phyloP scores from a whole-genome alignment of 64 coral and sea anemone genomes.

The Cladopsammia gracilis region DNA sequence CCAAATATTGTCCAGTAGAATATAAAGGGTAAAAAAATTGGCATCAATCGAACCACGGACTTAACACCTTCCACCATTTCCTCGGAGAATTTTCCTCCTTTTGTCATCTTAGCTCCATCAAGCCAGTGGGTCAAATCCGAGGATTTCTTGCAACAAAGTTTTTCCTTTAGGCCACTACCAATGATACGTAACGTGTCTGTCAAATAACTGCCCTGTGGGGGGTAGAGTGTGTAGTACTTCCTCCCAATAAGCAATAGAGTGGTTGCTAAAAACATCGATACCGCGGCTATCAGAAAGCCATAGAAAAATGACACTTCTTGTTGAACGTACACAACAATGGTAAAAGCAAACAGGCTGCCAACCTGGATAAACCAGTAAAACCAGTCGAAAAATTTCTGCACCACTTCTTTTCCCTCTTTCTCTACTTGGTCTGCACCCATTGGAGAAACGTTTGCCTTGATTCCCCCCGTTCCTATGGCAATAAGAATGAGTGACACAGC shows the following conservation, averaged over 20 bases:
- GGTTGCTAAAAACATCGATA: constrained; percentile 65
- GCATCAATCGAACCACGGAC: constrained; percentile 63
- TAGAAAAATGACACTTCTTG: constrained; percentile 70
- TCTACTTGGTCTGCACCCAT: constrained; percentile 77
- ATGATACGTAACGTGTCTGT: constrained; percentile 56
- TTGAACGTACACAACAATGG: constrained; percentile 61
- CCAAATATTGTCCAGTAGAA: constrained; percentile 78
- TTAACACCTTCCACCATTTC: constrained; percentile 80
- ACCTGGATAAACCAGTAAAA: constrained; percentile 78
- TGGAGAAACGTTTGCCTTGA: constrained; percentile 74
- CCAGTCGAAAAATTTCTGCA: constrained; percentile 71
- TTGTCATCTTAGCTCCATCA: constrained; percentile 54
- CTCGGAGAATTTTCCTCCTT: constrained; percentile 64
- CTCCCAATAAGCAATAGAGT: constrained; percentile 63
- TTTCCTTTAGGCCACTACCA: constrained; percentile 45
- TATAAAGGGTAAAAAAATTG: constrained; percentile 71
- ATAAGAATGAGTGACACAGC: constrained; percentile 39
- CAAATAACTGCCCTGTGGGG: constrained; percentile 61
- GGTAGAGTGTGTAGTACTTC: constrained; percentile 55
- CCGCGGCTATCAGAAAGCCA: constrained; percentile 54
- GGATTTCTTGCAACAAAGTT: not conserved
- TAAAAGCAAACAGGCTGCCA: constrained; percentile 58
- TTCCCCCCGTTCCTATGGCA: constrained; percentile 63
- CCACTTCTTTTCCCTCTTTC: not conserved
- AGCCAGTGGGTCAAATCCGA: constrained; percentile 2